Conservation (phyloP, 2,888 invertebrate genomes). For the Eilema caniola region DNA sequence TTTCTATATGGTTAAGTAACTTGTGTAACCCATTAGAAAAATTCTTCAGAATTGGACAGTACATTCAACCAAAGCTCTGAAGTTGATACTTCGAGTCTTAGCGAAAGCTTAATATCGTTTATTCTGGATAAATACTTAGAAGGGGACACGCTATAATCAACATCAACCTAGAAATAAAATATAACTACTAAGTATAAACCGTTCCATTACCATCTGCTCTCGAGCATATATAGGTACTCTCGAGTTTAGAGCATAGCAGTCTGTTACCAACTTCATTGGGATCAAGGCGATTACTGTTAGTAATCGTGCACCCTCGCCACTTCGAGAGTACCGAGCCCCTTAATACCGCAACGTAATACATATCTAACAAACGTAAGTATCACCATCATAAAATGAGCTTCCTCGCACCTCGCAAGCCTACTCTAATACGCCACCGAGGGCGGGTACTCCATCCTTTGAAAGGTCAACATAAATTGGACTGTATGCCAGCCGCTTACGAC, state of each 20-base stretch:
- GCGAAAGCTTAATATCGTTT: too few relatives aligned
- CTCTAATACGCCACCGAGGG: constrained; percentile 50
- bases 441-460: constrained; percentile 59
- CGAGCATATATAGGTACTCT: constrained; percentile 39
- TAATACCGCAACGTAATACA: constrained; percentile 65
- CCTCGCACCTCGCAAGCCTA: constrained; percentile 50
- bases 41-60: too few relatives aligned
- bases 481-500: constrained; percentile 63
- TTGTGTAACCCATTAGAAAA: too few relatives aligned
- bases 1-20: too few relatives aligned
- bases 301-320: constrained; percentile 80
- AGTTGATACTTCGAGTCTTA: too few relatives aligned
- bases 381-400: constrained; percentile 59
- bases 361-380: constrained; percentile 57
- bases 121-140: too few relatives aligned
- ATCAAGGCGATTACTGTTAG: constrained; percentile 82
- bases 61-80: too few relatives aligned
- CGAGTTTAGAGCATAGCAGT: constrained; percentile 63
- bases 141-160: too few relatives aligned
- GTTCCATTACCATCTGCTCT: constrained; percentile 39
- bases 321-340: constrained; percentile 65
- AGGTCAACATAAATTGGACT: constrained; percentile 44
- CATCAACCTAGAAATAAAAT: not conserved
- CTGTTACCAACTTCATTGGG: constrained; percentile 81
- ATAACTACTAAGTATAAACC: not conserved